These are phyloP conservation scores for Eupeodes latifasciatus DNA, from an alignment of 2,888 invertebrate species.

Conservation along the genomic window DNA sequence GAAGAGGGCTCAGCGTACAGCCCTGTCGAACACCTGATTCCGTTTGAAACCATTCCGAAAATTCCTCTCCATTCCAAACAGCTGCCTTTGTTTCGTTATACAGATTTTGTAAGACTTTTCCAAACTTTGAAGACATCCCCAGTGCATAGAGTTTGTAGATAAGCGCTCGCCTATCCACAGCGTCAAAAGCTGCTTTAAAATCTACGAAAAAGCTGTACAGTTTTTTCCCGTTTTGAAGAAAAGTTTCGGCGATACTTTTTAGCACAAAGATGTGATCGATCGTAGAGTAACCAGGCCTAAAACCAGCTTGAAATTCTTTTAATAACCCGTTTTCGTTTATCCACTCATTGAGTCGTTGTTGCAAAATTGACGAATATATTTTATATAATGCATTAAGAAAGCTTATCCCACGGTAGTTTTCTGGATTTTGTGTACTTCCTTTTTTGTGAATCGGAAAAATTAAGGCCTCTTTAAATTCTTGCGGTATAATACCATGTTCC, in stretches of 20 bases:
- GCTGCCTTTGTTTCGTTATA: background rate
- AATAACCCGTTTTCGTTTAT: background rate
- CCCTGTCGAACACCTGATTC: constrained; percentile 2
- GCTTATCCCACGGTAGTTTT: background rate
- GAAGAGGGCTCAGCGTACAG: background rate
- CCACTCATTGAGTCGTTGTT: background rate
- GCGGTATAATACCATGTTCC: background rate
- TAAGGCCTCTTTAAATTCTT: background rate
- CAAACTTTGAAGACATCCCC: constrained; percentile 16
- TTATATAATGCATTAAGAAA: background rate
- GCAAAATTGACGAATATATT: background rate
- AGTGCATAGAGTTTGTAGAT: background rate
- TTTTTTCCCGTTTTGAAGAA: background rate
- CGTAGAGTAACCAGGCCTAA: background rate
- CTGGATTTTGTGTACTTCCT: background rate
- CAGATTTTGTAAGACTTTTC: background rate
- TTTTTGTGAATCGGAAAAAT: background rate
- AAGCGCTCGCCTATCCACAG: background rate
- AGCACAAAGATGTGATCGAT: background rate
- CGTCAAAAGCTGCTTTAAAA: constrained; percentile 26
- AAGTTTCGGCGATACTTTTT: background rate
- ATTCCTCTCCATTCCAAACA: constrained; percentile 17
- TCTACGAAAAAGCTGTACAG: constrained; percentile 23
- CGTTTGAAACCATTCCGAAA: constrained; percentile 9
- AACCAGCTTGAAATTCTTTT: background rate